Evolutionary conservation across 2,888 invertebrate species (phyloP).

Genomic region (Antitype chi): DNA sequence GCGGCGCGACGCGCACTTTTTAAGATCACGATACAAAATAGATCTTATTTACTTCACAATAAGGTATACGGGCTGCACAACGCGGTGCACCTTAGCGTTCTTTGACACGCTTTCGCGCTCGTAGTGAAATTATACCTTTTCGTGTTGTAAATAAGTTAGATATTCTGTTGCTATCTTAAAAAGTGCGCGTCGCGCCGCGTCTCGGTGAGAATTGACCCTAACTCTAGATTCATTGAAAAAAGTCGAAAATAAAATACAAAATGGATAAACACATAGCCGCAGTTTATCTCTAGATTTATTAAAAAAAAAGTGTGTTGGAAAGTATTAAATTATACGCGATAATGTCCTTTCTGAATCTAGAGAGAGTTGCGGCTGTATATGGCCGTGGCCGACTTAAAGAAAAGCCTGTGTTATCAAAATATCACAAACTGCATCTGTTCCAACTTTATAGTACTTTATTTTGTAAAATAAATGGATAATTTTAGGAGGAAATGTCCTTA

Average conservation of each 20-base stretch:
- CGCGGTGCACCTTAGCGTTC: too few relatives aligned
- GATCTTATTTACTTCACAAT: too few relatives aligned
- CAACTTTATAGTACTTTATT: constrained; percentile 35
- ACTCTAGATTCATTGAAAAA: too few relatives aligned
- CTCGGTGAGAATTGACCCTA: too few relatives aligned
- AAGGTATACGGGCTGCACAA: too few relatives aligned
- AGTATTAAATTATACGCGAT: background rate
- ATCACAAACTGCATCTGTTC: constrained; percentile 25
- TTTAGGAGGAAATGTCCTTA: constrained; percentile 8
- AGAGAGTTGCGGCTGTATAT: background rate
- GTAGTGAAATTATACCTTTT: too few relatives aligned
- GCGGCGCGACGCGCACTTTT: too few relatives aligned
- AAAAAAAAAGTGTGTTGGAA: background rate
- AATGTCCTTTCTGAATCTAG: background rate
- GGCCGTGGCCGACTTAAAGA: background rate
- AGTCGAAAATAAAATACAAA: constrained; percentile 7
- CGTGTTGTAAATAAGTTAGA: too few relatives aligned
- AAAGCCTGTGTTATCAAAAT: background rate
- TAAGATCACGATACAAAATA: too few relatives aligned
- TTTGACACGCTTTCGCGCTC: too few relatives aligned
- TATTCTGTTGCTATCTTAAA: too few relatives aligned
- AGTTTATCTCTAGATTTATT: background rate
- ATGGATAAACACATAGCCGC: background rate
- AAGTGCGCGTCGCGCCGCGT: too few relatives aligned
- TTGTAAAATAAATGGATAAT: constrained; percentile 10